Evolutionary conservation across 2,797 vertebrate genomes (phyloP).

Genomic region (Rhinatrema bivittatum): DNA sequence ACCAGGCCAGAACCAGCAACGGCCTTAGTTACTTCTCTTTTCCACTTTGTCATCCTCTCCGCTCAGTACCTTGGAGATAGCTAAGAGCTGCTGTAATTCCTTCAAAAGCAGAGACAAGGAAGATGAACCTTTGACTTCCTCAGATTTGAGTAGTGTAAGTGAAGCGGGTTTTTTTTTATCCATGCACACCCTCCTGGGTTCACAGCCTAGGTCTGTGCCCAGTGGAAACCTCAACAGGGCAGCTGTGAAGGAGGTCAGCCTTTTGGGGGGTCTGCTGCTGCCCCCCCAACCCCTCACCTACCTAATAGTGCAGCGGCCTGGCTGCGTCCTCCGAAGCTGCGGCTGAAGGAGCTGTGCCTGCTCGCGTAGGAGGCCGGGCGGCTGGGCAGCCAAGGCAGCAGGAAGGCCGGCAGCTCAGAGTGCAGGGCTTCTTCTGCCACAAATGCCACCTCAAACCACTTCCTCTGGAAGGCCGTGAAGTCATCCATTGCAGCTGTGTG

Average conservation of each 20-base stretch:
- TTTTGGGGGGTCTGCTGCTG: constrained; percentile 35
- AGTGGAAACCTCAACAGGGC: background rate
- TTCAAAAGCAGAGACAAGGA: background rate
- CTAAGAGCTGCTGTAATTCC: background rate
- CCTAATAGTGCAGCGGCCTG: constrained; percentile 94
- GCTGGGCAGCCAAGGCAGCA: constrained; percentile 93
- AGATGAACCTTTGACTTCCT: constrained; percentile 20
- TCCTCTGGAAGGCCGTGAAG: constrained; percentile 88
- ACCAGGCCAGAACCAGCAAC: no score
- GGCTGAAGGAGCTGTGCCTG: constrained; percentile 98
- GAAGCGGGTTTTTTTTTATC: no score
- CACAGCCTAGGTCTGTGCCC: no score
- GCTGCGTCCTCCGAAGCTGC: constrained; percentile 98
- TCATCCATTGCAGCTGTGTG: constrained; percentile 79
- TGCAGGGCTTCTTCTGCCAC: constrained; percentile 84
- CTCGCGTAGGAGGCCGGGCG: constrained; percentile 95
- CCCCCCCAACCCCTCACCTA: constrained; percentile 52
- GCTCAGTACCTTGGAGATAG: constrained; percentile 18
- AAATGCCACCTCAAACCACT: constrained; percentile 97
- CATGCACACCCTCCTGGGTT: no score
- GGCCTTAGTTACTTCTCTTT: no score
- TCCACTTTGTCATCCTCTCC: background rate
- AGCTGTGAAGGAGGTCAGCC: constrained; percentile 36
- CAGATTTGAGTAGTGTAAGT: constrained; percentile 8
- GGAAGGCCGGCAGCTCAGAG: constrained; percentile 85